Evolutionary conservation across 2,797 vertebrate species (phyloP), one percentile per base, ranked within the genome.

Genomic region (Tragopan temminckii): DNA sequence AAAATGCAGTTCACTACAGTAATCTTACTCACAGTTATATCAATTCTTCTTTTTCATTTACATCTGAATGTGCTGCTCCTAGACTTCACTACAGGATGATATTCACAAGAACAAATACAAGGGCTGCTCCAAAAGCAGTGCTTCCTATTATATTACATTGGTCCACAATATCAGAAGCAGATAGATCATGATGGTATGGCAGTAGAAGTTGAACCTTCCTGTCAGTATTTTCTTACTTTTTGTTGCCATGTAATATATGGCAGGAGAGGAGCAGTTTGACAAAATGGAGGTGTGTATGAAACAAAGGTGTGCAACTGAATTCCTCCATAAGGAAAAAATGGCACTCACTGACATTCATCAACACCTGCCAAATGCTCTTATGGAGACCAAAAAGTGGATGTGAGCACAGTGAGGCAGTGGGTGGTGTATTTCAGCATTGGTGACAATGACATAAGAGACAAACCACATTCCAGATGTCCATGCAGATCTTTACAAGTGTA

Each of bases 41-140:
- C 43, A 43, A 58, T 96, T 96, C 77, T 91, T 76, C 52, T 74
- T 76, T 84, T 58, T 23, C 21, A 92, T 94, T 94, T 96, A 77
- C 86, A 96, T 96, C 85, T 94, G 62, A 96, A 97, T 94, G 57
- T 71, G 9, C 13, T 27, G 35, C 17, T 85, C 76, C 67, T 61
- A 59, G 40, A 68, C 38, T 89, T 55, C 58, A 48, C 40, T 42
- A 13, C 19, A 77, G 71, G 75, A 74, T 0, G 0, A 5, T 25
- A 72, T 77, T 85, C 85, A 88, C 15, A 66, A 52, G 93, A 94
- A 78, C 83, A 66, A 90, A 76, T 31, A 55, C 10, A 4, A 55
- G 10, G 17, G 31, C 29, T 19, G 31, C 31, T n/a, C 53, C 7
- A 3, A 55, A 55, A 55, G 53, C 17, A 19, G 16, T n/a, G 31